Evolutionary conservation across 2,797 vertebrate genomes (phyloP).

Genomic region (Mormyrus hasselquistii): DNA sequence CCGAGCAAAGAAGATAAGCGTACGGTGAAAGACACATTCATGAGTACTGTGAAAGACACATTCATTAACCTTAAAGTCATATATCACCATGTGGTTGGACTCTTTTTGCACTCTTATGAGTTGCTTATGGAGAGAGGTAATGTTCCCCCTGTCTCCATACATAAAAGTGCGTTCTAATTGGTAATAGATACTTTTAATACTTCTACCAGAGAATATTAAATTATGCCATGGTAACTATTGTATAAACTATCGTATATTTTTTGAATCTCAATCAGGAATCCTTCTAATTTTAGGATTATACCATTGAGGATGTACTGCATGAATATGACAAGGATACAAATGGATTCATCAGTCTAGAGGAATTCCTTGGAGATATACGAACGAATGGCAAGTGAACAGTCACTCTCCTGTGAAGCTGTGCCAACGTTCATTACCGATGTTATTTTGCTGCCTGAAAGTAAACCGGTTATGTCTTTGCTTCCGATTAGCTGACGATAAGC

Average conservation of each 20-base stretch:
- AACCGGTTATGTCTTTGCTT: background rate
- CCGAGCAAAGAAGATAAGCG: background rate
- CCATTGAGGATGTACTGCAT: constrained; percentile 85
- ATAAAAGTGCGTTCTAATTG: background rate
- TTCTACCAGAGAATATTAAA: background rate
- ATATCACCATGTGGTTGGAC: background rate
- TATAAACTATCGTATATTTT: background rate
- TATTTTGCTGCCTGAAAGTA: background rate
- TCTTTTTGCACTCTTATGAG: background rate
- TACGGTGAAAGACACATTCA: no score
- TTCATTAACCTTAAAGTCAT: background rate
- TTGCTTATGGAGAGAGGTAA: background rate
- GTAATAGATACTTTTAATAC: background rate
- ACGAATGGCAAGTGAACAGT: constrained; percentile 69
- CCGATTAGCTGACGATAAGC: constrained; percentile 59
- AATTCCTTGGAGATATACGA: constrained; percentile 86
- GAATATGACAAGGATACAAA: constrained; percentile 86
- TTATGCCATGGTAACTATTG: background rate
- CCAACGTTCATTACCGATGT: background rate
- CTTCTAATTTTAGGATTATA: constrained; percentile 65
- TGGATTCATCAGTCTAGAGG: constrained; percentile 79
- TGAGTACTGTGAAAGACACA: background rate
- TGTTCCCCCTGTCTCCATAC: background rate
- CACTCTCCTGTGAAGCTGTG: background rate
- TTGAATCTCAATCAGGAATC: background rate